phyloP scores from a whole-genome alignment of 2,797 vertebrate species.

The Acanthornis magna region DNA sequence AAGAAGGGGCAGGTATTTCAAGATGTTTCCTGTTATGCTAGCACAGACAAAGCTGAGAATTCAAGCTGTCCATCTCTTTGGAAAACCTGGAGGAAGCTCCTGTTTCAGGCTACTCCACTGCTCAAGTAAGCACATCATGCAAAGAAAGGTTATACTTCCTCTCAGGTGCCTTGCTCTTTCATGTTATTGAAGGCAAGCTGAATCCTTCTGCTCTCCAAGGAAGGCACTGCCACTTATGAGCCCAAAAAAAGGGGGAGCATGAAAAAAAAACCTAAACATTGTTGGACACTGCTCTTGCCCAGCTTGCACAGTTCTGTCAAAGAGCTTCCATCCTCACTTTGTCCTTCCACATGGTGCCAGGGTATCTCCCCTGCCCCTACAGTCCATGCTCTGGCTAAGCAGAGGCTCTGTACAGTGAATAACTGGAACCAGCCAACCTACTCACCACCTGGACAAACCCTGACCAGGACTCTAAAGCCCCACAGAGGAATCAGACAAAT shows the following conservation, averaged over 20 bases:
- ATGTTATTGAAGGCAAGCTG: not conserved
- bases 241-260: not conserved
- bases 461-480: not conserved
- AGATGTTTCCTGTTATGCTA: not conserved
- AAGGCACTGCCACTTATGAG: not conserved
- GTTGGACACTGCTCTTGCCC: not conserved
- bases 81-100: not conserved
- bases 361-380: not conserved
- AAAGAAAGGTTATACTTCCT: not conserved
- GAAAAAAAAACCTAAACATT: not conserved
- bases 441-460: not conserved
- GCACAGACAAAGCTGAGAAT: not conserved
- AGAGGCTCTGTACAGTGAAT: slow-evolving; percentile 11
- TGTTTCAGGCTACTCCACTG: not conserved
- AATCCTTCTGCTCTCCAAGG: not conserved
- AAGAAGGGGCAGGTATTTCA: not conserved
- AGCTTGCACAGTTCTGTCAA: not conserved
- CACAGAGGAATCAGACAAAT: not conserved
- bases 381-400: not conserved
- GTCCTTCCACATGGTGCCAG: not conserved
- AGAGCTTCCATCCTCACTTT: not conserved
- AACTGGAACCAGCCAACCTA: slow-evolving; percentile 47
- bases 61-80: not conserved
- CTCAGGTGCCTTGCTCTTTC: not conserved
- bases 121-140: not conserved